Evolutionary conservation across 1,140 invertebrate species (phyloP).

Genomic region (Meloidogyne chitwoodi): DNA sequence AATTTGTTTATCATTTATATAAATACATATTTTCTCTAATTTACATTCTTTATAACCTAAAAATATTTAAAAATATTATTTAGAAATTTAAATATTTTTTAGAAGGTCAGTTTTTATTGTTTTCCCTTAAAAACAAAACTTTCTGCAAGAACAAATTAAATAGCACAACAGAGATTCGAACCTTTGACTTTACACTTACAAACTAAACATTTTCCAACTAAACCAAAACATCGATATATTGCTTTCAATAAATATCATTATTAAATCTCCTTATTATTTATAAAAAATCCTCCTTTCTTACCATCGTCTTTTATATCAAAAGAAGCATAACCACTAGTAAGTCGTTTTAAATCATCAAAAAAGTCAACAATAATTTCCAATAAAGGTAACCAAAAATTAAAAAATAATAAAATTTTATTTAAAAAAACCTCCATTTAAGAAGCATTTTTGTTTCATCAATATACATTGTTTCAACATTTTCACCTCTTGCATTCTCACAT

Average conservation of each 20-base stretch:
- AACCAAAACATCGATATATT: conserved; percentile 64
- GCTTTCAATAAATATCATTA: no score
- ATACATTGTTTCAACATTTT: conserved; percentile 71
- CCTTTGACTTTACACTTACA: background rate
- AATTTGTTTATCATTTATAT: conserved; percentile 75
- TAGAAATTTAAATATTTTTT: background rate
- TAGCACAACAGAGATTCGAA: background rate
- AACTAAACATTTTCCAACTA: no score
- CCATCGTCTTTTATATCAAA: conserved; percentile 93
- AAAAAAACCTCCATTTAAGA: conserved; percentile 69
- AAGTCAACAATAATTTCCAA: conserved; percentile 91
- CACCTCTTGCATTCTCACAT: conserved; percentile 72
- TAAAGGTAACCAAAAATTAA: conserved; percentile 69
- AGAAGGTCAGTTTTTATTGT: conserved; percentile 59
- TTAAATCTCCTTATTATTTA: no score
- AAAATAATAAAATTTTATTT: background rate
- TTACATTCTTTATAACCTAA: conserved; percentile 30
- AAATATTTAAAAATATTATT: background rate
- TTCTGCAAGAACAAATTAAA: no score
- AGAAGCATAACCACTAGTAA: conserved; percentile 82
- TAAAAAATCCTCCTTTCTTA: conserved; percentile 71
- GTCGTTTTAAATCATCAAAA: conserved; percentile 75
- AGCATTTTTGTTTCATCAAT: conserved; percentile 79
- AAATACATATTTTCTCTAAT: conserved; percentile 69
- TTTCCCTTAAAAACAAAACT: background rate